These are phyloP conservation scores for Podotricha telesiphe DNA, from an alignment of 2,888 invertebrate genomes.

Conservation along the genomic window DNA sequence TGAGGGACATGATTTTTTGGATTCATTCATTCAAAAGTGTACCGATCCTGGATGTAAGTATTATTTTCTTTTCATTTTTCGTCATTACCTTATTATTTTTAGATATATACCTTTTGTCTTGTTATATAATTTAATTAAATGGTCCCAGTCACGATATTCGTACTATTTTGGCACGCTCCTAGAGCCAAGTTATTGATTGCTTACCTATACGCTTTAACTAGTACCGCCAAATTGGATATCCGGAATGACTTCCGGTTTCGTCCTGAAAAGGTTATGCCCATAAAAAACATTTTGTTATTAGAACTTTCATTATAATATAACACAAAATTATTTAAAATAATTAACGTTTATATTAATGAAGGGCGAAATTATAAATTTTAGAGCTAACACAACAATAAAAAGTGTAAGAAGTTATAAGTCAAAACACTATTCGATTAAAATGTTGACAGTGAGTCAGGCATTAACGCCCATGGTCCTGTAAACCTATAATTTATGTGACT, in stretches of 20 bases:
- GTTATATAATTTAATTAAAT: conserved; percentile 35
- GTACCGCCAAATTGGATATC: conserved; percentile 43
- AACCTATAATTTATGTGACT: conserved; percentile 17
- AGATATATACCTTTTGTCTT: neutral
- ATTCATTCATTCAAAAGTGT: conserved; percentile 90
- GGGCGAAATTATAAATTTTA: neutral
- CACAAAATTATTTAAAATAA: neutral
- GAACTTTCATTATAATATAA: neutral
- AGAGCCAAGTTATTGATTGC: conserved; percentile 41
- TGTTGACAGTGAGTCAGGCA: conserved; percentile 47
- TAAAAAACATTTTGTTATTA: neutral
- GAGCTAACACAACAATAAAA: neutral
- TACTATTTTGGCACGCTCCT: conserved; percentile 31
- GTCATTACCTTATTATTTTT: neutral
- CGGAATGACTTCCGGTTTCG: conserved; percentile 43
- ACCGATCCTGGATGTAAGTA: conserved; percentile 93
- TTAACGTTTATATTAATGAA: neutral
- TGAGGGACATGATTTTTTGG: conserved; percentile 89
- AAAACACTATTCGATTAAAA: conserved; percentile 37
- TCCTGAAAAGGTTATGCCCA: conserved; percentile 35
- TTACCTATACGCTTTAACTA: conserved; percentile 37
- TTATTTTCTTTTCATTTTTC: conserved; percentile 27
- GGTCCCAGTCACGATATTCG: conserved; percentile 10
- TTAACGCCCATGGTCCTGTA: conserved; percentile 41
- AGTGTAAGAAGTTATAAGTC: conserved; percentile 9